Evolutionary conservation across 2,113 vertebrate species (phyloP).

Genomic region (Tragelaphus buxtoni): DNA sequence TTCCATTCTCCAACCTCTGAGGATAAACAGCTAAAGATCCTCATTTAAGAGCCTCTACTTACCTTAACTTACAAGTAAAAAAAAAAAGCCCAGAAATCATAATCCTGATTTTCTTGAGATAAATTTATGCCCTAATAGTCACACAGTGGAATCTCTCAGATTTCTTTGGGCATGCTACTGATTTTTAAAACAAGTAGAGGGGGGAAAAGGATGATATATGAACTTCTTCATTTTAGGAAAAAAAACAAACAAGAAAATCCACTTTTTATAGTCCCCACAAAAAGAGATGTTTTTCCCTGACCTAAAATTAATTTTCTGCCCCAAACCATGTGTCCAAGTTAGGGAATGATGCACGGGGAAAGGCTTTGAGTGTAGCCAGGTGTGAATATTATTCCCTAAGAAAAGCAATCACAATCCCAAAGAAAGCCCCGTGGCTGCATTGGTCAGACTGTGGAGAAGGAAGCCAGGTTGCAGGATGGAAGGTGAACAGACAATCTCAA

Average conservation of each 20-base stretch:
- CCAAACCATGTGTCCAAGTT: not conserved
- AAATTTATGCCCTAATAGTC: not conserved
- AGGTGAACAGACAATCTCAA: not conserved
- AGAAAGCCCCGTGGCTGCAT: rapidly evolving
- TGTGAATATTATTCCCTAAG: not conserved
- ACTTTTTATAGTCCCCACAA: not conserved
- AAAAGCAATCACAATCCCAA: not conserved
- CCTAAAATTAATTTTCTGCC: not conserved
- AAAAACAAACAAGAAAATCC: not conserved
- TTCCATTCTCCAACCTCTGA: not conserved
- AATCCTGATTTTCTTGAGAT: not conserved
- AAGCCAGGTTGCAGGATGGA: not conserved
- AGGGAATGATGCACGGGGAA: not conserved
- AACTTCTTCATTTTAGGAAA: not conserved
- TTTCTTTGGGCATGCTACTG: not conserved
- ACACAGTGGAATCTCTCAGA: not conserved
- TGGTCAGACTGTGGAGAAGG: not conserved
- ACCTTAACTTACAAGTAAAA: not conserved
- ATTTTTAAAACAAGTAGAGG: not conserved
- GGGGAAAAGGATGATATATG: not conserved
- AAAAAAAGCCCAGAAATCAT: not conserved
- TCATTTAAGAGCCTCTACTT: not conserved
- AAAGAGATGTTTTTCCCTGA: not conserved
- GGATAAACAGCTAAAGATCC: not conserved
- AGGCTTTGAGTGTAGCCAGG: not conserved